Evolutionary conservation across 1,140 invertebrate species (phyloP).

Genomic region (Ceratina calcarata): DNA sequence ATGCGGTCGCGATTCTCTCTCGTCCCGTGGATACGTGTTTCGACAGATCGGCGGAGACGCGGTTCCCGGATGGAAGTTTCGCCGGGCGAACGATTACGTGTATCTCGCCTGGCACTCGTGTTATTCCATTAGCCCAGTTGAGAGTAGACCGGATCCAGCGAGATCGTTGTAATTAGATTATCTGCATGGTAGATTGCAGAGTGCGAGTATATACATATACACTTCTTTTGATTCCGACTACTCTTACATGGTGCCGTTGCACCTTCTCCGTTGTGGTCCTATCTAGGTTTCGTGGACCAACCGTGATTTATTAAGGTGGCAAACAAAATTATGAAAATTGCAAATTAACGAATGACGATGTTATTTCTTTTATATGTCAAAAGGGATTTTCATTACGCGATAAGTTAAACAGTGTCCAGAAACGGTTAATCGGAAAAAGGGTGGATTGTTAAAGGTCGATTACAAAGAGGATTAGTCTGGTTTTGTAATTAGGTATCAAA

Average conservation of each 20-base stretch:
- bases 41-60: not conserved
- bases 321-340: too few relatives aligned
- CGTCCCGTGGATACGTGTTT: not conserved
- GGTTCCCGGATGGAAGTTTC: constrained; percentile 3
- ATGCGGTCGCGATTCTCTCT: not conserved
- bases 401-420: not conserved
- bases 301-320: too few relatives aligned
- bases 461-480: not conserved
- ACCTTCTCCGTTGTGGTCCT: not conserved
- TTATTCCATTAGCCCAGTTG: constrained; percentile 16
- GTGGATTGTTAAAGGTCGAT: not conserved
- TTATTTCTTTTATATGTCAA: too few relatives aligned
- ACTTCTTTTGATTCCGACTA: not conserved
- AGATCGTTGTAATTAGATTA: constrained; percentile 13
- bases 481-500: constrained; percentile 11
- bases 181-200: constrained; percentile 1
- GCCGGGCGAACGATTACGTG: not conserved
- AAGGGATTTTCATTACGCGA: constrained; percentile 11
- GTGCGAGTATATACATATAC: too few relatives aligned
- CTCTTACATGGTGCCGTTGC: not conserved
- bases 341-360: not conserved
- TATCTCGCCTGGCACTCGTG: not conserved
- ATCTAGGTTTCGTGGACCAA: too few relatives aligned
- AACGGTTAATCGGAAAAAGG: not conserved
- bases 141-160: not conserved